A percentile compares a stretch with the other conserved stretches of the same genome.
These are phyloP conservation scores for Rotaria socialis DNA, from an alignment of 2,888 invertebrate species.

Conservation along the genomic window DNA sequence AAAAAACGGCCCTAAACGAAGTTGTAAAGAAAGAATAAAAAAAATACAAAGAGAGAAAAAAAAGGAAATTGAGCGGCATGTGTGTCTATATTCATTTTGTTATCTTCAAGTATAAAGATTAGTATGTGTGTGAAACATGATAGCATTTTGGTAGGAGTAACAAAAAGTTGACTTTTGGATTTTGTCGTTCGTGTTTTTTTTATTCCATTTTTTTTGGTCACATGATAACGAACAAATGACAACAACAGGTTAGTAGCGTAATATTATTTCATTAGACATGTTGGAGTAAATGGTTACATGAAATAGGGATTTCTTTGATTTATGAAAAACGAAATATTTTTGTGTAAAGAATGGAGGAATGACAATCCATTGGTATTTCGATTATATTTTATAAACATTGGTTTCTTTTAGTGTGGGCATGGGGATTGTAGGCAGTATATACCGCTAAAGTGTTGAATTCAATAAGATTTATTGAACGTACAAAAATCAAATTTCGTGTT, in stretches of 20 bases:
- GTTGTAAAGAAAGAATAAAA: conserved; percentile 21
- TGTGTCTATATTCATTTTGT: not conserved
- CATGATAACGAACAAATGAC: conserved; percentile 18
- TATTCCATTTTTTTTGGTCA: not conserved
- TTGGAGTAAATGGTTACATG: too few species aligned
- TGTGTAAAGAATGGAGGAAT: too few species aligned
- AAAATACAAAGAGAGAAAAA: not conserved
- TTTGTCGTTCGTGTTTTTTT: not conserved
- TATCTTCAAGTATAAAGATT: conserved; percentile 13
- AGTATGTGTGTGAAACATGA: conserved; percentile 2
- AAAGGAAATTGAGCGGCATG: not conserved
- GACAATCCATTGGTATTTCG: too few species aligned
- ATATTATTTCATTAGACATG: not conserved
- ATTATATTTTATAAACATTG: too few species aligned
- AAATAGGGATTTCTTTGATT: too few species aligned
- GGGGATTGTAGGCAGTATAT: too few species aligned
- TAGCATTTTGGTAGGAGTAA: not conserved
- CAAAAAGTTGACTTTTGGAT: not conserved
- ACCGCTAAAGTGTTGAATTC: too few species aligned
- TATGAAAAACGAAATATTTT: too few species aligned
- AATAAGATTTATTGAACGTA: too few species aligned
- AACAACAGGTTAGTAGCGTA: not conserved
- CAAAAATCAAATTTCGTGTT: too few species aligned
- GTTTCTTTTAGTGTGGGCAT: too few species aligned
- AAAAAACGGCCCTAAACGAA: not conserved